phyloP scores from a whole-genome alignment of 2,888 invertebrate species.

The Glaucopsyche alexis region DNA sequence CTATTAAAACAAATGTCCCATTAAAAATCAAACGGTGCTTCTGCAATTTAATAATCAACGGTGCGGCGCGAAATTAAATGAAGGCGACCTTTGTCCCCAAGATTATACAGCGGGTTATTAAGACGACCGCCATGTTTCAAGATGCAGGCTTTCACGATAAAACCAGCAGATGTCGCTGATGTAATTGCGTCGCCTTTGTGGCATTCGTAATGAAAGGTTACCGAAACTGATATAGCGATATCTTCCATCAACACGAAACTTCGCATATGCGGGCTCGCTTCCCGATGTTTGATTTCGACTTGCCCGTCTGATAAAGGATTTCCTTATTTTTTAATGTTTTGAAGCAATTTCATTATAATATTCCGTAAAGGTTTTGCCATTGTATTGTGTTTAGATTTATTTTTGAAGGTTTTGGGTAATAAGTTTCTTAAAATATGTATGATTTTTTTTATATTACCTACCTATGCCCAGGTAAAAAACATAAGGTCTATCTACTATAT shows the following conservation, averaged over 20 bases:
- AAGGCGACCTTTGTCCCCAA: conserved; percentile 30
- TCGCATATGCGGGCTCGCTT: conserved; percentile 60
- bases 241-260: conserved; percentile 77
- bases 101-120: conserved; percentile 33
- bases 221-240: conserved; percentile 73
- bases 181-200: conserved; percentile 75
- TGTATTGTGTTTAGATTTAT: not conserved
- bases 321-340: conserved; percentile 2
- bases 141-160: conserved; percentile 74
- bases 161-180: conserved; percentile 72
- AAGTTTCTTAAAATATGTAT: too few species aligned
- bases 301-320: not conserved
- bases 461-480: too few species aligned
- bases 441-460: too few species aligned
- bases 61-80: conserved; percentile 27
- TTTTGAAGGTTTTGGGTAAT: too few species aligned
- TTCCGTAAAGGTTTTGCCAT: not conserved
- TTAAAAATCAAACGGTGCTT: conserved; percentile 8
- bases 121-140: conserved; percentile 45
- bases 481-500: too few species aligned
- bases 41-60: conserved; percentile 24
- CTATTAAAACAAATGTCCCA: conserved; percentile 5
- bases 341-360: not conserved
- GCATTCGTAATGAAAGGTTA: conserved; percentile 71
- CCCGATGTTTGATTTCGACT: conserved; percentile 21